phyloP scores from a whole-genome alignment of 2,888 invertebrate genomes.

The Leptinotarsa peninsularis region DNA sequence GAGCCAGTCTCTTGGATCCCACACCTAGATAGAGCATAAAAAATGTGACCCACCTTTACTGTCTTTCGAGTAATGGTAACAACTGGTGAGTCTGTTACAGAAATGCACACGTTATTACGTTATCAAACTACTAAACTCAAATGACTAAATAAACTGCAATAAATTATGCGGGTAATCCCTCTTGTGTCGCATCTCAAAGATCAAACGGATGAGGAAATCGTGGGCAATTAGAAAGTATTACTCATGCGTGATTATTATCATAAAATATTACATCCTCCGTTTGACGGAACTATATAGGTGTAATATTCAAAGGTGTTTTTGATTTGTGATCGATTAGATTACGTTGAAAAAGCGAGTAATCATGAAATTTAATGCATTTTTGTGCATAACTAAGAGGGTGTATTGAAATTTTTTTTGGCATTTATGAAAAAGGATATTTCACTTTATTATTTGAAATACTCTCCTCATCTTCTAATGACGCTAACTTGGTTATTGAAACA shows the following conservation, averaged over 20 bases:
- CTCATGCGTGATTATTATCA: slow-evolving; percentile 51
- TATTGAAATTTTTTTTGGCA: too few species aligned
- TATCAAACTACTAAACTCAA: slow-evolving; percentile 37
- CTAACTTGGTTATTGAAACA: too few species aligned
- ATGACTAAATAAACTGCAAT: slow-evolving; percentile 27
- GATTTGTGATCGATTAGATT: background rate
- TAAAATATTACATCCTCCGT: slow-evolving; percentile 51
- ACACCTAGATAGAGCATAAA: too few species aligned
- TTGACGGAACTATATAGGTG: slow-evolving; percentile 47
- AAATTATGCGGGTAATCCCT: slow-evolving; percentile 13
- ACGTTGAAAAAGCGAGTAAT: background rate
- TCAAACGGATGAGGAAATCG: slow-evolving; percentile 41
- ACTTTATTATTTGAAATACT: too few species aligned
- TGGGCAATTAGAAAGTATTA: slow-evolving; percentile 52
- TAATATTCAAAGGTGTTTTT: slow-evolving; percentile 17
- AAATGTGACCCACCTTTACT: too few species aligned
- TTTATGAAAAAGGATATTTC: too few species aligned
- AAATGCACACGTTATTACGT: slow-evolving; percentile 27
- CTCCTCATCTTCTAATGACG: too few species aligned
- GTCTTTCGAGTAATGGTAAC: background rate
- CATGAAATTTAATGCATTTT: too few species aligned
- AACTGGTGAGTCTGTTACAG: slow-evolving; percentile 19
- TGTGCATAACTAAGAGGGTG: too few species aligned
- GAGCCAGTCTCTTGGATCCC: too few species aligned
- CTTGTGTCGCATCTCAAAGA: background rate